phyloP scores from a whole-genome alignment of 2,888 invertebrate genomes.

The Leptinotarsa peninsularis region DNA sequence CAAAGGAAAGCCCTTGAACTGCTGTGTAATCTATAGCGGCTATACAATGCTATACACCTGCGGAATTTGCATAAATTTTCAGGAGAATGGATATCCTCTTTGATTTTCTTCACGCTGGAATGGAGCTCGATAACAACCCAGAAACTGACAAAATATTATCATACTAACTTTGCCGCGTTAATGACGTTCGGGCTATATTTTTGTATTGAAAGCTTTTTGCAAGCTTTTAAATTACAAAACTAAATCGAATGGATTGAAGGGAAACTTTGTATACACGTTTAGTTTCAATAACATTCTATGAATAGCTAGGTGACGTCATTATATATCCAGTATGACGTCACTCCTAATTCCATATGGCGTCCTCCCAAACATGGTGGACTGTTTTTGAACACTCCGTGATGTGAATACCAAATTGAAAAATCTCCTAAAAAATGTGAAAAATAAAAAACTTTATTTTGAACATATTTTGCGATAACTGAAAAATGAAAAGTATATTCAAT shows the following conservation, averaged over 20 bases:
- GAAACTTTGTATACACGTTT: no score
- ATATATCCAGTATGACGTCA: no score
- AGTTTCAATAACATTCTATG: no score
- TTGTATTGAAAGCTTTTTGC: neutral
- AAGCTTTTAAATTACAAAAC: no score
- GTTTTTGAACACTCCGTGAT: no score
- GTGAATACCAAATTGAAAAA: no score
- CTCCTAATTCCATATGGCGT: no score
- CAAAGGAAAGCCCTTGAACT: neutral
- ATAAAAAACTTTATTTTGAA: neutral
- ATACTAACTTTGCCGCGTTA: neutral
- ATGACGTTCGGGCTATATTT: neutral
- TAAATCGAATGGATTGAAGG: no score
- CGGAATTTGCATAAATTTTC: neutral
- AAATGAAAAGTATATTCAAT: neutral
- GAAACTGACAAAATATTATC: neutral
- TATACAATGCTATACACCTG: neutral
- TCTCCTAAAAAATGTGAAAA: neutral
- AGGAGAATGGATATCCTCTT: conserved; percentile 3
- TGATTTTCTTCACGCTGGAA: neutral
- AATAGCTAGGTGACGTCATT: no score
- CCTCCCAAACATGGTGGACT: no score
- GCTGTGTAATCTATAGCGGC: neutral
- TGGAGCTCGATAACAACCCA: neutral
- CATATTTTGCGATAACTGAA: no score